Percentiles rank a stretch among this genome's conserved stretches.
phyloP scores from a whole-genome alignment of 2,113 vertebrate genomes.

The Dermatemys mawii region DNA sequence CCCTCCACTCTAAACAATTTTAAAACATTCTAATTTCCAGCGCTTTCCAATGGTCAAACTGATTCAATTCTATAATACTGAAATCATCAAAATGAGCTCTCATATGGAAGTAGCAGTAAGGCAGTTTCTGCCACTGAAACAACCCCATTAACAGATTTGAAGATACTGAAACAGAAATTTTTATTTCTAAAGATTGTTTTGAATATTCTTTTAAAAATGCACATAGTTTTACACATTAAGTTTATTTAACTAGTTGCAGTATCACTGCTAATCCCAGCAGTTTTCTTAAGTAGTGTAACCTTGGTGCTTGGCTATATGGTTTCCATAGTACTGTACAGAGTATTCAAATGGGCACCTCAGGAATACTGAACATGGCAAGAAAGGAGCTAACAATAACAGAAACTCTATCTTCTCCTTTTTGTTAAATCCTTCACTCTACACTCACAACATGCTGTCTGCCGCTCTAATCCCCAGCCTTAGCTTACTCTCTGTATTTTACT shows the following conservation, averaged over 20 bases:
- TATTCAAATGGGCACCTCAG: background rate
- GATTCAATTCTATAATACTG: background rate
- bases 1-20: slow-evolving; percentile 11
- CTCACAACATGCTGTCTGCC: background rate
- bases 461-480: background rate
- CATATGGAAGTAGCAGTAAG: background rate
- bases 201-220: background rate
- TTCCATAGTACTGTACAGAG: background rate
- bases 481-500: background rate
- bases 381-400: background rate
- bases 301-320: background rate
- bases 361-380: background rate
- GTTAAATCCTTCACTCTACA: background rate
- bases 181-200: background rate
- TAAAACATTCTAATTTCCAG: background rate
- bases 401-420: background rate
- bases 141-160: background rate
- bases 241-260: background rate
- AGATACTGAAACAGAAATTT: background rate
- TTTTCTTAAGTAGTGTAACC: background rate
- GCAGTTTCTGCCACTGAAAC: background rate
- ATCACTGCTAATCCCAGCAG: background rate
- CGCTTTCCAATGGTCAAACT: background rate
- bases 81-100: background rate
- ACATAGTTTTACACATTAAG: background rate